Evolutionary conservation across 2,888 invertebrate species (phyloP).

Genomic region (Eupithecia subumbrata): DNA sequence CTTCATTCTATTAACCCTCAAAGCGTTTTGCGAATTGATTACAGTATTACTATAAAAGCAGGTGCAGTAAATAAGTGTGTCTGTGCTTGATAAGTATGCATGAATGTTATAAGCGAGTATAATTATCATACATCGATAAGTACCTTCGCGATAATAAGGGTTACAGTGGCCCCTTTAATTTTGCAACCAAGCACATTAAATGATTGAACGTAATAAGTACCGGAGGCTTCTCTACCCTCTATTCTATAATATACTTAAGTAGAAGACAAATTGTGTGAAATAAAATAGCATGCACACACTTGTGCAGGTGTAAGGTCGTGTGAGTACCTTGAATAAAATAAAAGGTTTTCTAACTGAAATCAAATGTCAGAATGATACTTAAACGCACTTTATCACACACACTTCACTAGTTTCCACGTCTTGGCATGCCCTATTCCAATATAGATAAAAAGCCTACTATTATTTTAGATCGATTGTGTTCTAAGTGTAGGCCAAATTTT

Average conservation of each 20-base stretch:
- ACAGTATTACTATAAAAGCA: constrained; percentile 7
- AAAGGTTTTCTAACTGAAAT: too few species aligned
- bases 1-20: not conserved
- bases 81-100: not conserved
- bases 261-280: constrained; percentile 5
- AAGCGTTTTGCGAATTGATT: constrained; percentile 2
- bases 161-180: constrained; percentile 13
- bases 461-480: too few species aligned
- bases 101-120: not conserved
- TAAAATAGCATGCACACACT: not conserved
- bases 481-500: too few species aligned
- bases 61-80: not conserved
- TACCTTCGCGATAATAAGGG: not conserved
- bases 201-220: constrained; percentile 15
- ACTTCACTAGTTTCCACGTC: too few species aligned
- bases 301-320: not conserved
- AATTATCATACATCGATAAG: not conserved
- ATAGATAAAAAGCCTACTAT: too few species aligned
- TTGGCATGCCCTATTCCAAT: too few species aligned
- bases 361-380: too few species aligned
- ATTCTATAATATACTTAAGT: constrained; percentile 6
- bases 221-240: not conserved
- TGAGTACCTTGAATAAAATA: not conserved
- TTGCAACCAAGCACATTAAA: constrained; percentile 12
- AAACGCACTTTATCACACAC: too few species aligned